Base-by-base conservation (phyloP, 2,888 invertebrate genomes). In the Aquatica leii region DNA sequence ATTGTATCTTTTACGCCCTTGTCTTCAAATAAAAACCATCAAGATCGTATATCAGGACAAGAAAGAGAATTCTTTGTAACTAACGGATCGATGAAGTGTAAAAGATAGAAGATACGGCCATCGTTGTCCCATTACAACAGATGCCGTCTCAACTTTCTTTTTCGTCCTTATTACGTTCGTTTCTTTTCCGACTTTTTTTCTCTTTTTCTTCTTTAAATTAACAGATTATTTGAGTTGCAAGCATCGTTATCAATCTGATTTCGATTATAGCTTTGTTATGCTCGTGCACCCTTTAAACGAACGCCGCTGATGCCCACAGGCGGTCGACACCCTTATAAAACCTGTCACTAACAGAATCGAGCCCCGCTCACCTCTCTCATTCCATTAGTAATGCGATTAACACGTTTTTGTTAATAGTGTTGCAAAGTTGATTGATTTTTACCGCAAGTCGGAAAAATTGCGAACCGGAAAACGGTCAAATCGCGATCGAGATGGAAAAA, bases 271-370 rank as follows among this genome's bases (percentile, higher is more conserved):
- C 21, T 55, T 63, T 50, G 35, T 55, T 49, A 55, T 59, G 54
- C 55, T 59, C 31, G 51, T 59, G 59, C 54, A 55, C 63, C 63
- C 63, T 63, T 63, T 63, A 18, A 53, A 65, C 67, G 65, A 60
- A 74, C 77, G 77, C 74, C 77, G 63, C 74, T 76, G 78, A 67
- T 65, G 72, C 69, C 78, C 72, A 74, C 78, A 75, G 78, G 79
- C 76, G 77, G 74, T 74, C 78, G 76, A 77, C 79, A 79, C 80
- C 80, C 80, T 79, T 78, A 78, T 77, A 78, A 80, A 78, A 78
- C 74, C 80, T 80, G 80, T 80, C 80, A 80, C 73, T 76, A 69
- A 75, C 80, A 80, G 79, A 71, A 74, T 69, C 72, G 69, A 66
- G 71, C 67, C 70, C 74, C 75, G 71, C 71, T 65, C 66, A 62